These are phyloP conservation scores for Campaea margaritaria DNA, from an alignment of 2,888 invertebrate species.

Conservation along the genomic window DNA sequence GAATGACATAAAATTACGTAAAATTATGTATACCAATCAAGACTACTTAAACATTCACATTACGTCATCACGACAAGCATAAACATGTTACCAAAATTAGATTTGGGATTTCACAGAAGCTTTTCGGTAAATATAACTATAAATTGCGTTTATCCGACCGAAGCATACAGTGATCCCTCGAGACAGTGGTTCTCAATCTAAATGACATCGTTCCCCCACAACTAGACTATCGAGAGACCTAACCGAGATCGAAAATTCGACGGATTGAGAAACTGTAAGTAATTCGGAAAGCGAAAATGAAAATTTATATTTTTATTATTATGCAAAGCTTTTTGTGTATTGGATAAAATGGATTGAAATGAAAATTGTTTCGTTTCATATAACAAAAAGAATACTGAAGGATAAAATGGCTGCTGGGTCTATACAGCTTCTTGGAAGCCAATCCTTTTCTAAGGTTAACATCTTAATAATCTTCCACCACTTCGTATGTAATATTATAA, in stretches of 20 bases:
- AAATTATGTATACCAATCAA: constrained; percentile 2
- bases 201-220: not conserved
- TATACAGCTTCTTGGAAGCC: no score
- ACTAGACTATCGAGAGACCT: not conserved
- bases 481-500: no score
- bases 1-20: no score
- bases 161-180: constrained; percentile 25
- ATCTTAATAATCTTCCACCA: no score
- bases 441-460: no score
- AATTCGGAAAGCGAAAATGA: not conserved
- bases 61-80: constrained; percentile 7
- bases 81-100: constrained; percentile 24
- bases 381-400: no score
- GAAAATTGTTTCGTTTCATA: no score
- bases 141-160: constrained; percentile 24
- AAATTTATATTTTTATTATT: not conserved
- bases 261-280: not conserved
- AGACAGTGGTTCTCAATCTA: constrained; percentile 23
- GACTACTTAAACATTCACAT: constrained; percentile 4
- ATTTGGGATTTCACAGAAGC: constrained; percentile 26
- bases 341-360: not conserved
- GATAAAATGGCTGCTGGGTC: no score
- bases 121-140: constrained; percentile 27
- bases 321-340: not conserved
- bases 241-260: not conserved